phyloP scores from a whole-genome alignment of 1,140 invertebrate species.

The Drosophila miranda region DNA sequence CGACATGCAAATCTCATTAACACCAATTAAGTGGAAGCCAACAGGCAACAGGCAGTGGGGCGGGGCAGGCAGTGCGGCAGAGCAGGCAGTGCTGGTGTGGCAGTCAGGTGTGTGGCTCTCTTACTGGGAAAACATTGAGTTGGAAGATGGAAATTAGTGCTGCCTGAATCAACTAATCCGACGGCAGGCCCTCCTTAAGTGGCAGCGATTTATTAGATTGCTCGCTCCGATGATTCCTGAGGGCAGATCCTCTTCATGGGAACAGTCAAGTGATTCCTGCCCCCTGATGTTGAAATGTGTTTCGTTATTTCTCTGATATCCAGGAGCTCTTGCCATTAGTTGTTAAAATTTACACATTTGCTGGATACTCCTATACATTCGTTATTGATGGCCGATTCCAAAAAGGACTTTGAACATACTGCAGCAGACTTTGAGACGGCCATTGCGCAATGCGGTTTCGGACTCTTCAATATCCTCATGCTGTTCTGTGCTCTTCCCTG shows the following conservation, averaged over 20 bases:
- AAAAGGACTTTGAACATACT: neutral
- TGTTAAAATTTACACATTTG: too few relatives aligned
- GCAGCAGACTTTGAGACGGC: conserved; percentile 85
- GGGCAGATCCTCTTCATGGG: neutral
- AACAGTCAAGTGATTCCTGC: conserved; percentile 7
- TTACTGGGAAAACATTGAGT: neutral
- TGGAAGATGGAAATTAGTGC: conserved; percentile 24
- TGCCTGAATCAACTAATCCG: conserved; percentile 12
- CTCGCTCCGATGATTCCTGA: conserved; percentile 6
- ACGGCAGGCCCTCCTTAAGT: neutral
- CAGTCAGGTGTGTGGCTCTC: conserved; percentile 10
- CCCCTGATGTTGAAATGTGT: too few relatives aligned
- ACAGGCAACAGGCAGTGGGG: neutral
- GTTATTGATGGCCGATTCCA: conserved; percentile 32
- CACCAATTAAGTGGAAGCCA: conserved; percentile 34
- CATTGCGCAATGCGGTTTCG: conserved; percentile 85
- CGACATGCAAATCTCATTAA: conserved; percentile 56
- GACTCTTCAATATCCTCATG: conserved; percentile 86
- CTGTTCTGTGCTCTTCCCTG: conserved; percentile 85
- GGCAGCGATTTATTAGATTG: conserved; percentile 15
- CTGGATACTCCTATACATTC: too few relatives aligned
- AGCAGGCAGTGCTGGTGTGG: neutral
- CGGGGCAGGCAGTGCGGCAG: neutral
- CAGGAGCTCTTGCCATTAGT: too few relatives aligned
- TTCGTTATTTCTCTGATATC: neutral